A percentile compares a stretch with the other conserved stretches of the same genome.
Evolutionary conservation across 2,113 vertebrate genomes (phyloP).

Genomic region (Chloebia gouldiae): DNA sequence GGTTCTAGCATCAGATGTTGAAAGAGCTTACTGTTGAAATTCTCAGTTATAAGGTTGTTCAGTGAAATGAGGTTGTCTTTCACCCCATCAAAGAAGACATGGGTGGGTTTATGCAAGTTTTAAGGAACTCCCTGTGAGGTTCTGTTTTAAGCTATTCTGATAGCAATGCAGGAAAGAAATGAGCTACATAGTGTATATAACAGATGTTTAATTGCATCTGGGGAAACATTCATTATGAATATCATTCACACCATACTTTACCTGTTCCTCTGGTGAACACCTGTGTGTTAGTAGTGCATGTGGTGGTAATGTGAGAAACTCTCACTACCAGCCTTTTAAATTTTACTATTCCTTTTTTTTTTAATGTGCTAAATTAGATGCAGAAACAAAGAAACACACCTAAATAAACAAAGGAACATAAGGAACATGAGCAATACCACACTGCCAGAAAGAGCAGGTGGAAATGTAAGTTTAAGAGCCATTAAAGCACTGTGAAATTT

Average conservation of each 20-base stretch:
- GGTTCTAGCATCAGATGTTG: background rate
- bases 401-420: conserved; percentile 74
- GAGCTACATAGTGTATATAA: conserved; percentile 21
- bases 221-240: conserved; percentile 62
- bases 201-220: conserved; percentile 56
- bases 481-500: conserved; percentile 64
- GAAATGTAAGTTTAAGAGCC: conserved; percentile 67
- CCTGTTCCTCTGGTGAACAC: conserved; percentile 65
- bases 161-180: conserved; percentile 11
- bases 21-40: background rate
- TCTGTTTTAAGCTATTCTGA: background rate
- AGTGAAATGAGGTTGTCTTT: background rate
- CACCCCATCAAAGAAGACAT: background rate
- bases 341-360: conserved; percentile 63
- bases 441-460: conserved; percentile 69
- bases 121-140: background rate
- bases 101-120: background rate
- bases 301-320: conserved; percentile 77
- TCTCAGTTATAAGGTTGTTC: background rate
- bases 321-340: conserved; percentile 72
- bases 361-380: conserved; percentile 73
- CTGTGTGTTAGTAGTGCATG: conserved; percentile 61
- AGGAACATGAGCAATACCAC: conserved; percentile 54
- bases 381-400: conserved; percentile 80
- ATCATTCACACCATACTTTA: conserved; percentile 57